phyloP scores from a whole-genome alignment of 2,113 vertebrate genomes.

The Tyto alba region DNA sequence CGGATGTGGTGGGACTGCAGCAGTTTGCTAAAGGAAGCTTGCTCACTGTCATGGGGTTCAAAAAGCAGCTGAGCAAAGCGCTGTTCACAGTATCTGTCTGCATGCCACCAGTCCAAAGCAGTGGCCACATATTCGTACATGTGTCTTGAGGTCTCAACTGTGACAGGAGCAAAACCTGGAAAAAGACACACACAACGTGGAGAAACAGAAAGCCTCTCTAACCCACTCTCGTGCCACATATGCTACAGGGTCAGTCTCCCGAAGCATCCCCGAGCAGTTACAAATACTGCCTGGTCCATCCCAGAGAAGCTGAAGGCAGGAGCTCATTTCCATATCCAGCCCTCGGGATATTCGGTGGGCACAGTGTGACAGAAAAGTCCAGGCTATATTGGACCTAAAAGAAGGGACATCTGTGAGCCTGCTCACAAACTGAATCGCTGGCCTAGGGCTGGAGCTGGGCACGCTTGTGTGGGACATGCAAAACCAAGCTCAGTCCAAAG shows the following conservation, averaged over 20 bases:
- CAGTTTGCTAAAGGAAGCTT: constrained; percentile 20
- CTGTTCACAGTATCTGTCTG: constrained; percentile 75
- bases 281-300: neutral
- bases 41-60: neutral
- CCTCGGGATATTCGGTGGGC: neutral
- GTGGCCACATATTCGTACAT: constrained; percentile 73
- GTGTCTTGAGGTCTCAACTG: constrained; percentile 56
- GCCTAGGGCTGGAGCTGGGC: neutral
- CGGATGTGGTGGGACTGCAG: constrained; percentile 49
- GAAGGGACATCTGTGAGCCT: neutral
- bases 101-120: constrained; percentile 75
- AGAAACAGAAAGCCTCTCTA: neutral
- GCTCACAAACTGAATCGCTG: neutral
- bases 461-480: fast-evolving
- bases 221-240: fast-evolving
- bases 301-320: neutral
- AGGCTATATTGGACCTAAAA: fast-evolving
- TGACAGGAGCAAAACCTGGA: constrained; percentile 45
- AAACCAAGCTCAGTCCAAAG: fast-evolving
- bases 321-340: neutral
- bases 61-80: constrained; percentile 73
- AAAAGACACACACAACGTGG: neutral
- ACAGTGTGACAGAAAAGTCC: neutral
- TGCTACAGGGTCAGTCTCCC: neutral
- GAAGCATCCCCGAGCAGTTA: neutral